phyloP scores from a whole-genome alignment of 2,888 invertebrate genomes.

The Ditula angustiorana region DNA sequence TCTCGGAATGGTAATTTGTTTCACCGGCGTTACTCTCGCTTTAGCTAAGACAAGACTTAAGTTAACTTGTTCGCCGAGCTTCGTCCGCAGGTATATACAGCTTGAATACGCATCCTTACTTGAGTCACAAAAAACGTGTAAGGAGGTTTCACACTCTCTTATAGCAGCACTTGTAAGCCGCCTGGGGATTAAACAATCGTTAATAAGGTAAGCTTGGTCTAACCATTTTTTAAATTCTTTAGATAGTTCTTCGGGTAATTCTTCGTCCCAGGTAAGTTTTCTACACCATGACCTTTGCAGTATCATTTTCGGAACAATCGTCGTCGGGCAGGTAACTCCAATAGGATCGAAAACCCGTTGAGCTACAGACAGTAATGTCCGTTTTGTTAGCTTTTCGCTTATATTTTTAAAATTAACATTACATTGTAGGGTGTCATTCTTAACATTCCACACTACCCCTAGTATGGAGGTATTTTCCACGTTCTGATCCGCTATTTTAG shows the following conservation, averaged over 20 bases:
- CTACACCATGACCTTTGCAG: constrained; percentile 37
- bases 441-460: constrained; percentile 37
- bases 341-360: constrained; percentile 43
- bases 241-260: background rate
- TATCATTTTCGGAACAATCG: constrained; percentile 40
- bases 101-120: constrained; percentile 5
- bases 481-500: background rate
- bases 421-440: constrained; percentile 23
- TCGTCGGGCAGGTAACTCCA: constrained; percentile 33
- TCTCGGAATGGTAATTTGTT: constrained; percentile 6
- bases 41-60: constrained; percentile 1
- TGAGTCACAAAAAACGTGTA: constrained; percentile 3
- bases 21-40: constrained; percentile 7
- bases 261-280: constrained; percentile 38
- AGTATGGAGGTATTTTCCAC: constrained; percentile 18
- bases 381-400: constrained; percentile 25
- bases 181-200: background rate
- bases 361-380: constrained; percentile 28
- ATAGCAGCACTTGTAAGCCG: background rate
- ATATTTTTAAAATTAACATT: constrained; percentile 7
- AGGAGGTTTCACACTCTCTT: background rate
- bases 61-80: background rate
- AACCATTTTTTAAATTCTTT: constrained; percentile 1
- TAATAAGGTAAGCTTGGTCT: background rate
- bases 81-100: background rate